A percentile compares a stretch with the other conserved stretches of the same genome.
Evolutionary conservation across 53 echinoderm and acorn worm species (phyloP).

Genomic region (Apostichopus leukothele): DNA sequence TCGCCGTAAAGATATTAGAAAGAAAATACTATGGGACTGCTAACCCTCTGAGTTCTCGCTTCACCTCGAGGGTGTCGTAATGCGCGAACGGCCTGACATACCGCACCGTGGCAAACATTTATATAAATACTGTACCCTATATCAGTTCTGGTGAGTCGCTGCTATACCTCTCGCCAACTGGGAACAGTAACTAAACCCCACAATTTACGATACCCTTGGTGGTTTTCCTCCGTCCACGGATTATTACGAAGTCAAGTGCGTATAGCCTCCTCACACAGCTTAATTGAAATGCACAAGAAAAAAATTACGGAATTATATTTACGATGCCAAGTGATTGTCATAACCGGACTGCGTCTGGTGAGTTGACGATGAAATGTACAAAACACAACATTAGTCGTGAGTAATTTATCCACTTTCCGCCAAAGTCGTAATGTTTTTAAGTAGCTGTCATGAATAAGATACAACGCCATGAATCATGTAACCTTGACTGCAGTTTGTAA

Average conservation of each 20-base stretch:
- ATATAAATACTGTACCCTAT: constrained; percentile 5
- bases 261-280: constrained; percentile 3
- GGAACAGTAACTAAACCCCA: constrained; percentile 16
- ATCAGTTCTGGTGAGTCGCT: not conserved
- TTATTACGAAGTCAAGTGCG: constrained; percentile 12
- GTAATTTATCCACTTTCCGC: constrained; percentile 15
- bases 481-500: not conserved
- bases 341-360: constrained; percentile 2
- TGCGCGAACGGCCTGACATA: not conserved
- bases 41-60: not conserved
- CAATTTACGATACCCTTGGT: constrained; percentile 25
- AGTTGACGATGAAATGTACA: constrained; percentile 5
- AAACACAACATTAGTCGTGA: constrained; percentile 10
- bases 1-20: not conserved
- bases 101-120: not conserved
- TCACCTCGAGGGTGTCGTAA: constrained; percentile 22
- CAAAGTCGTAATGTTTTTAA: constrained; percentile 30
- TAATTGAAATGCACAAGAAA: constrained; percentile 24
- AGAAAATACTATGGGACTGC: not conserved
- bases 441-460: constrained; percentile 32
- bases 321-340: constrained; percentile 32
- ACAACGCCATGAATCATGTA: constrained; percentile 6
- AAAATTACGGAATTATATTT: constrained; percentile 13
- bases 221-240: constrained; percentile 14
- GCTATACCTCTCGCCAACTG: not conserved